A percentile compares a stretch with the other conserved stretches of the same genome.
phyloP scores from a whole-genome alignment of 2,797 vertebrate species.

The Nothura maculosa region DNA sequence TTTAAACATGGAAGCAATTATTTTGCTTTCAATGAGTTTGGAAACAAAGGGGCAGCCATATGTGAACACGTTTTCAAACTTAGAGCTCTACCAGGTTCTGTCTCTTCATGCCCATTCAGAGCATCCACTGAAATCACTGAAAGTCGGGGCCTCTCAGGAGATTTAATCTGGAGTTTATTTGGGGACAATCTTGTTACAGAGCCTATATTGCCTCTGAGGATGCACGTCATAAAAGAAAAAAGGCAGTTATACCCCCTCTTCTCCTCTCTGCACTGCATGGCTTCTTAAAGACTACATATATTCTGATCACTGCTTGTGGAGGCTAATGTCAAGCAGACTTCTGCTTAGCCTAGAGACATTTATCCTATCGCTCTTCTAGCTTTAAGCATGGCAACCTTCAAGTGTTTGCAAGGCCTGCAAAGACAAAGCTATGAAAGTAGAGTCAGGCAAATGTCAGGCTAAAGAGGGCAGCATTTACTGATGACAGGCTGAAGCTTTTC shows the following conservation, averaged over 20 bases:
- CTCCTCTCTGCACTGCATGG: background rate
- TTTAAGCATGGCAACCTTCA: background rate
- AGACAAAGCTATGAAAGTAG: rapidly evolving
- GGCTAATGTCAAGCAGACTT: background rate
- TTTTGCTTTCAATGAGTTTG: background rate
- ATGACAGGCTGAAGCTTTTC: background rate
- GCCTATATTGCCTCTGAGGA: background rate
- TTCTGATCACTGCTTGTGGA: background rate
- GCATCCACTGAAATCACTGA: background rate
- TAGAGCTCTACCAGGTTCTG: background rate
- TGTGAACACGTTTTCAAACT: background rate
- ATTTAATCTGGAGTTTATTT: conserved; percentile 32
- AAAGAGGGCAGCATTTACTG: background rate
- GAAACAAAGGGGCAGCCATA: conserved; percentile 11
- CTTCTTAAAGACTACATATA: background rate
- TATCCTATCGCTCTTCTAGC: background rate
- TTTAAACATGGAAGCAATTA: conserved; percentile 17
- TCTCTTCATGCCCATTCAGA: background rate
- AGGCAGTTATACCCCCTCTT: background rate
- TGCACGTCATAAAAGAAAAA: background rate
- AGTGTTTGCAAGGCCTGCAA: background rate
- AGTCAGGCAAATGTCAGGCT: background rate
- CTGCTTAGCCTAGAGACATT: background rate
- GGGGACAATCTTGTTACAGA: background rate
- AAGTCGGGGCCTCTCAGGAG: background rate